Base-by-base conservation (phyloP, 2,797 vertebrate species). In the Oryzias sinensis region DNA sequence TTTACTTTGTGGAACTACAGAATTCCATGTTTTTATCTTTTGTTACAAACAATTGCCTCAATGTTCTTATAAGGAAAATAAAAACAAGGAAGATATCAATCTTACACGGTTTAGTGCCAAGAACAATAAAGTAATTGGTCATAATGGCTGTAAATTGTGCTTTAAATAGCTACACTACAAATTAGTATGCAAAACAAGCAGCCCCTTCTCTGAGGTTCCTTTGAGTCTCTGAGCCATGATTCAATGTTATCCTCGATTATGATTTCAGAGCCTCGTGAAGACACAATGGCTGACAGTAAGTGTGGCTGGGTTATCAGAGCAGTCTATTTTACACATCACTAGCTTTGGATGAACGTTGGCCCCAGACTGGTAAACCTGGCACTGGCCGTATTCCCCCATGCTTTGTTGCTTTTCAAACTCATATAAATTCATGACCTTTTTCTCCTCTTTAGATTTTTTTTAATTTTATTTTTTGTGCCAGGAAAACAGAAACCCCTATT, bases 311-410 rank as follows among this genome's bases (percentile, higher is more conserved):
- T 72, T 81, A 90, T 89, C 72, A 55, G 79, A 70, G 82, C 67
- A 88, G 81, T 86, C 86, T 83, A 91, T 92, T 90, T 91, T 87
- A 90, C 85, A 90, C 87, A 83, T 89, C 90, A 89, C 87, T 88
- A 88, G 78, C 76, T 89, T 79, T 82, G 75, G 84, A 90, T 90
- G 81, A 90, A 88, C 84, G 72, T 46, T 59, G 72, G 71, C 56
- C 73, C 53, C 43, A 63, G 71, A 76, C 72, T 74, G 77, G 85
- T 86, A 78, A 78, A 81, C 77, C 72, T 70, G 70, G 79, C 70
- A 78, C 66, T 1, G 29, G 54, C 57, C 56, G 67, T 60, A 59
- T 65, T 77, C 57, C 59, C 46, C 15, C n/a, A 47, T 58, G 68
- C 62, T 65, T 62, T 67, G 50, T 72, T 77, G 76, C 79, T 70